phyloP scores from a whole-genome alignment of 2,888 invertebrate species.

The Troglohyphantes excavatus region DNA sequence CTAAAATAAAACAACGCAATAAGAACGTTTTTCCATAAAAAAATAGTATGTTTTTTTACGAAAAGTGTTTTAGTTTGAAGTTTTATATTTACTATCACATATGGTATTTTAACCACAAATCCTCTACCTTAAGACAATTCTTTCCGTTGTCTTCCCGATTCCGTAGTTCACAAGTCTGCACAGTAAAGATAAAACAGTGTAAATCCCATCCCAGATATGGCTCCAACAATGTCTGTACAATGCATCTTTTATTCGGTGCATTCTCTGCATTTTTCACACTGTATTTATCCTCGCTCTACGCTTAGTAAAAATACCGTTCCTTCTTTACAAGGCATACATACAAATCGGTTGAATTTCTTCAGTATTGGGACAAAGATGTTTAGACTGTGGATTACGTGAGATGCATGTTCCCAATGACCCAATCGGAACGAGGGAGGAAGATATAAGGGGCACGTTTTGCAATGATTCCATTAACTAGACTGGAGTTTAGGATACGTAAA shows the following conservation, averaged over 20 bases:
- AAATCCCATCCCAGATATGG: not conserved
- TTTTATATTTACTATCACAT: not conserved
- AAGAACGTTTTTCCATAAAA: too few relatives aligned
- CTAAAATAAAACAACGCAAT: too few relatives aligned
- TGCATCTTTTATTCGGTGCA: not conserved
- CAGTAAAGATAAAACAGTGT: not conserved
- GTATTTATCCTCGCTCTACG: not conserved
- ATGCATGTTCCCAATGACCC: not conserved
- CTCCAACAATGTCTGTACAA: not conserved
- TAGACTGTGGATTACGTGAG: not conserved
- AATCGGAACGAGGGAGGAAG: not conserved
- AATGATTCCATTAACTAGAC: not conserved
- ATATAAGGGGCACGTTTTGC: not conserved
- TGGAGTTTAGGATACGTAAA: not conserved
- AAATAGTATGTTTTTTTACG: too few relatives aligned
- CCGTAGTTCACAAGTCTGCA: too few relatives aligned
- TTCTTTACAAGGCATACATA: not conserved
- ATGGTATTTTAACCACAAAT: not conserved
- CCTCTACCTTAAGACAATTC: not conserved
- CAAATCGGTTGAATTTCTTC: constrained; percentile 3
- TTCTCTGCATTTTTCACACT: not conserved
- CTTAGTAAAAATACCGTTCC: not conserved
- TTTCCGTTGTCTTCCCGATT: not conserved
- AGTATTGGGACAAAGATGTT: not conserved
- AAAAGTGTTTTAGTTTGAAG: too few relatives aligned